Base-by-base conservation (phyloP, 2,113 vertebrate genomes). In the Periophthalmodon schlosseri region DNA sequence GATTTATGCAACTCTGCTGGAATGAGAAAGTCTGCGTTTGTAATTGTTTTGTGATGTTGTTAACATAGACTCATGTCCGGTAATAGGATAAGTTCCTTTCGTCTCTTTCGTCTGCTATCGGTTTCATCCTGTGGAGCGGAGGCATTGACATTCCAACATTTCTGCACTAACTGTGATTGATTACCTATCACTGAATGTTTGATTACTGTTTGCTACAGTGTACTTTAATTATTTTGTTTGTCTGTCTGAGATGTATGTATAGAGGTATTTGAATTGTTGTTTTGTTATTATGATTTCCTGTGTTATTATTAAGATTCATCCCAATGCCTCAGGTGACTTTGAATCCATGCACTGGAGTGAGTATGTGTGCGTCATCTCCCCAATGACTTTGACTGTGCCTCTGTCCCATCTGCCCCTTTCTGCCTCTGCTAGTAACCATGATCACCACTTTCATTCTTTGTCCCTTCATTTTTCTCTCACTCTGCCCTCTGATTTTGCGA, bases 1-100 rank as follows among this genome's bases (percentile, higher is more conserved):
- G 93, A 93, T 94, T 93, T 88, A 89, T 94, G 92, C 91, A 90
- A 82, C 85, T 86, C 75, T 82, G 81, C 87, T 85, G 87, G 80
- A 89, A 89, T 86, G 85, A 93, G 86, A 92, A 88, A 86, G 79
- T 90, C 85, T 91, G 80, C 82, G 81, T 89, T 84, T 90, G 90
- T 93, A 91, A 91, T 93, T 82, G 89, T 90, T 76, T 87, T 88
- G 81, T 90, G 86, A 91, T 83, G 87, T 91, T 16, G 72, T 91
- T 92, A 93, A 89, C 83, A 60, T 85, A 21, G 88, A 84, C 86
- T 89, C 77, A 84, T 83, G 86, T 91, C 87, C 86, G 87, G 88
- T 93, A 90, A 90, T 93, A 79, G 69, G 84, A 92, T 90, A 84
- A 84, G 80, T 91, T 86, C 82, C 85, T 78, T 72, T 80, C 73